Percentiles rank a stretch among this genome's conserved stretches.
Evolutionary conservation across 2,888 invertebrate genomes (phyloP).

Genomic region (Xestia rhomboidea): DNA sequence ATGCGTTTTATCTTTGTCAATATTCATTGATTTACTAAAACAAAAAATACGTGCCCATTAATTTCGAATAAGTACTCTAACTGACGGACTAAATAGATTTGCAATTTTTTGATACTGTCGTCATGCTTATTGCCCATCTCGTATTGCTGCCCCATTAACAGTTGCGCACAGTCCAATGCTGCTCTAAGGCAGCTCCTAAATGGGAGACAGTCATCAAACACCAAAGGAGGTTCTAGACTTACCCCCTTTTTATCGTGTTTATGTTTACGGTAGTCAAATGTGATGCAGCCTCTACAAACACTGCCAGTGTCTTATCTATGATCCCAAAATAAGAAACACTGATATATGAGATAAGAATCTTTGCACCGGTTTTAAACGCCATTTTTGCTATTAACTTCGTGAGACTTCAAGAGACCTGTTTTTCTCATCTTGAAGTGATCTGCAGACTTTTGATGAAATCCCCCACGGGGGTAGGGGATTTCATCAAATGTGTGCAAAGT

Average conservation of each 20-base stretch:
- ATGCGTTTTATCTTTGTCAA: too few relatives aligned
- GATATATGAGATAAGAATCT: slow-evolving; percentile 37
- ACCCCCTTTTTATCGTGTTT: slow-evolving; percentile 7
- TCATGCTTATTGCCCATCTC: too few relatives aligned
- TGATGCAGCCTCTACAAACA: slow-evolving; percentile 26
- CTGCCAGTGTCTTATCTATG: slow-evolving; percentile 35
- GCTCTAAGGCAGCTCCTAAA: neutral
- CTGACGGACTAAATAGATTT: too few relatives aligned
- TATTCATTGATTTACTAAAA: too few relatives aligned
- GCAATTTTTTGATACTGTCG: too few relatives aligned
- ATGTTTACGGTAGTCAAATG: slow-evolving; percentile 18
- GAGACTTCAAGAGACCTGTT: neutral
- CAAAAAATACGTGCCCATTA: too few relatives aligned
- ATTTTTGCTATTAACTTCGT: slow-evolving; percentile 17
- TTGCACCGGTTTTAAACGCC: neutral
- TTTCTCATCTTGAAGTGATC: neutral
- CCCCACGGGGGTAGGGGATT: too few relatives aligned
- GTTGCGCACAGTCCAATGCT: neutral
- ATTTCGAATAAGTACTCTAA: too few relatives aligned
- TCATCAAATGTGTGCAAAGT: too few relatives aligned
- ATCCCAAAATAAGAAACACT: slow-evolving; percentile 30
- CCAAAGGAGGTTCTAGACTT: neutral
- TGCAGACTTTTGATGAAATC: neutral
- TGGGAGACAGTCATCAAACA: neutral
- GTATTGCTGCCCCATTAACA: neutral